Conservation (phyloP, 2,797 vertebrate genomes). For the Hippopotamyrus pictus region DNA sequence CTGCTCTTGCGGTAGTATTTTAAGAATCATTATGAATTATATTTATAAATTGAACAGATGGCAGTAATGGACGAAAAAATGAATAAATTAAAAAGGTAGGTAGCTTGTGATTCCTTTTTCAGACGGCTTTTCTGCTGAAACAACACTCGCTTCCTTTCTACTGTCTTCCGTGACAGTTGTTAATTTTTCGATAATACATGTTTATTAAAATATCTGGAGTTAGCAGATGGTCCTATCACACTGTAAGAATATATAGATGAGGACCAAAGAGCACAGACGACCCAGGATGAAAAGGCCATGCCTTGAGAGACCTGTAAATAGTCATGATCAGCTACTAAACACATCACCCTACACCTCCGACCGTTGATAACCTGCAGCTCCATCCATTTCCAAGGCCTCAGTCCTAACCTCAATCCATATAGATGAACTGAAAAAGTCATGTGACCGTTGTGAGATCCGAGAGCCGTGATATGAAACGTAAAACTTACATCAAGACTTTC, state of each 20-base stretch:
- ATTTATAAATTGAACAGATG: not conserved
- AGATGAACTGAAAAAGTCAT: not conserved
- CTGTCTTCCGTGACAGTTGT: not conserved
- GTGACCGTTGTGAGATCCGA: not conserved
- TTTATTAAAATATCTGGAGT: not conserved
- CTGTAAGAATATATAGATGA: not conserved
- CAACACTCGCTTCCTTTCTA: not conserved
- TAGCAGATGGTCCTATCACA: not conserved
- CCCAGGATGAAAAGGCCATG: not conserved
- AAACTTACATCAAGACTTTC: not conserved
- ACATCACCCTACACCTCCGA: not conserved
- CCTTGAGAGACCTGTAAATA: conserved; percentile 24
- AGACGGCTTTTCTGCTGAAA: not conserved
- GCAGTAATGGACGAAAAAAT: not conserved
- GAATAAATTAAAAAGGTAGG: not conserved
- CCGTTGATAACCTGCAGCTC: not conserved
- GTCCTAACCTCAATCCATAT: not conserved
- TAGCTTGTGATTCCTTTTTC: not conserved
- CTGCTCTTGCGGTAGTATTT: conserved; percentile 8
- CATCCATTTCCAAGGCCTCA: not conserved
- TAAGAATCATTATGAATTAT: conserved; percentile 2
- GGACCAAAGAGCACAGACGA: not conserved
- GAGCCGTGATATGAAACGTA: not conserved
- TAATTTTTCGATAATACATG: not conserved
- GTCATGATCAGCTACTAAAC: not conserved